Percentiles rank a stretch among this genome's conserved stretches.
Evolutionary conservation across 2,797 vertebrate genomes (phyloP).

Genomic region (Pogoniulus pusillus): DNA sequence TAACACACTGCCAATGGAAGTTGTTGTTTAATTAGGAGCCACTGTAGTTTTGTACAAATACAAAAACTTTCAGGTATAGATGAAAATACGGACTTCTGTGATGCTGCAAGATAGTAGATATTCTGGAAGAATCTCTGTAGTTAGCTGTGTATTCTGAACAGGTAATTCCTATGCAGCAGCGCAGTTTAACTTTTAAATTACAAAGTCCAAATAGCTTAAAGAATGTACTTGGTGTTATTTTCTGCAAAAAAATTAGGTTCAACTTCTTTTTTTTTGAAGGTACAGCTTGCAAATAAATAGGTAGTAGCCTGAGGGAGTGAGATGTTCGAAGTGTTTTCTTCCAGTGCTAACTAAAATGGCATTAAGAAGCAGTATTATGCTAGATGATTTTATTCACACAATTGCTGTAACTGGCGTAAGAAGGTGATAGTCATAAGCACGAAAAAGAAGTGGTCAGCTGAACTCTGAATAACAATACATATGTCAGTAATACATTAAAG

Average conservation of each 20-base stretch:
- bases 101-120: background rate
- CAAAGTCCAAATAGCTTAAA: background rate
- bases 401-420: background rate
- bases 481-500: background rate
- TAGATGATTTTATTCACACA: background rate
- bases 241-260: background rate
- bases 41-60: background rate
- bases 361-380: background rate
- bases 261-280: background rate
- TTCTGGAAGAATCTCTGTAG: background rate
- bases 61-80: background rate
- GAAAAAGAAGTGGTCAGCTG: background rate
- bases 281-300: background rate
- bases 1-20: background rate
- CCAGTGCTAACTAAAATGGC: background rate
- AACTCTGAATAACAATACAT: background rate
- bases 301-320: background rate
- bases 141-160: background rate
- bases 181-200: background rate
- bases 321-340: background rate
- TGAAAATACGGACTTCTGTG: background rate
- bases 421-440: background rate
- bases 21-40: background rate
- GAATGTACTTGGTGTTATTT: fast-evolving
- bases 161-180: background rate